Evolutionary conservation across 1,140 invertebrate genomes (phyloP).

Genomic region (Pissodes strobi): DNA sequence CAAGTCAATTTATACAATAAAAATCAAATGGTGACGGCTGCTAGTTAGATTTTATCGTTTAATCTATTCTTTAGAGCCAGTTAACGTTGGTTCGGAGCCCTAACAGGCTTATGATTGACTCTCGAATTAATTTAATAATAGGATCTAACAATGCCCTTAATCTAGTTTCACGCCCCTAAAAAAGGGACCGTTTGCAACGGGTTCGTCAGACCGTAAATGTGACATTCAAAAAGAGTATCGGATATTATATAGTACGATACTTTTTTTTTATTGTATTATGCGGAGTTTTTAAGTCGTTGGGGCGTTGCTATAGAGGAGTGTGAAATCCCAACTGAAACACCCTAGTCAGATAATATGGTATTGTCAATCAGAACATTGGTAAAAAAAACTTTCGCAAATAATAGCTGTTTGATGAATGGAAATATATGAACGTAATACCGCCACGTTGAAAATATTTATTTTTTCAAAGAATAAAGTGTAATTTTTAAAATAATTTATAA

Average conservation of each 20-base stretch:
- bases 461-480: no score
- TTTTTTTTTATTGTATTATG: conserved; percentile 6
- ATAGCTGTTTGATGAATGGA: no score
- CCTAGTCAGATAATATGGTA: no score
- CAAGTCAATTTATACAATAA: conserved; percentile 24
- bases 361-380: no score
- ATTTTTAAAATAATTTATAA: no score
- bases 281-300: background rate
- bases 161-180: conserved; percentile 52
- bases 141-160: conserved; percentile 47
- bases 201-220: conserved; percentile 45
- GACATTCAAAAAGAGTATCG: conserved; percentile 27
- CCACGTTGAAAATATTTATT: no score
- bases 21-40: conserved; percentile 31
- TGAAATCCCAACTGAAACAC: no score
- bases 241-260: background rate
- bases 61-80: conserved; percentile 32
- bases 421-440: no score
- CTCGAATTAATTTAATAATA: conserved; percentile 52
- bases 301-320: no score
- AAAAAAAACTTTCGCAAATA: no score
- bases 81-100: conserved; percentile 21
- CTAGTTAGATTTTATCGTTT: conserved; percentile 30
- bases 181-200: conserved; percentile 36
- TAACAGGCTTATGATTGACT: conserved; percentile 48